Percentiles rank a stretch among this genome's conserved stretches.
phyloP scores from a whole-genome alignment of 2,113 vertebrate genomes.

The Chamaea fasciata region DNA sequence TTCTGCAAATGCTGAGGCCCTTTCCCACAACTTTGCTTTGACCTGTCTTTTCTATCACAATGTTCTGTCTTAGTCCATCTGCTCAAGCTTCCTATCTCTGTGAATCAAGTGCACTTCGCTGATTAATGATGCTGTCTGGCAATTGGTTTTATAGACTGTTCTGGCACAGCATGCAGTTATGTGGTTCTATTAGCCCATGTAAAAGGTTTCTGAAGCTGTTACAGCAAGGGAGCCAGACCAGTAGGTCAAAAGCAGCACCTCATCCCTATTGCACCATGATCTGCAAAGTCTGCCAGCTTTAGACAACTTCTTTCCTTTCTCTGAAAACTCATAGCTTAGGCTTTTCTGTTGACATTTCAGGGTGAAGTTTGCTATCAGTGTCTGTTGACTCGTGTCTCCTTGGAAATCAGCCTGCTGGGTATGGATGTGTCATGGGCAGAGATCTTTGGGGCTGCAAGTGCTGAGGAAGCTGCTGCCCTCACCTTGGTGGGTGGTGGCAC shows the following conservation, averaged over 20 bases:
- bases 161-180: not conserved
- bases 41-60: not conserved
- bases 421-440: not conserved
- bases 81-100: not conserved
- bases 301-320: not conserved
- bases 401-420: not conserved
- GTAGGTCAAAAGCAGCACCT: not conserved
- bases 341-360: not conserved
- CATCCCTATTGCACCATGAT: not conserved
- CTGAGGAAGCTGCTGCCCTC: not conserved
- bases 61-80: not conserved
- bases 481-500: not conserved
- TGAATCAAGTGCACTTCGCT: not conserved
- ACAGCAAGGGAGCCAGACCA: not conserved
- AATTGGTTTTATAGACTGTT: not conserved
- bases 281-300: not conserved
- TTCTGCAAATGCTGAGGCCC: not conserved
- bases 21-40: not conserved
- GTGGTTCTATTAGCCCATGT: not conserved
- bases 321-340: not conserved
- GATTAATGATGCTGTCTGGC: not conserved
- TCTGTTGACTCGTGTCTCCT: accelerated
- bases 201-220: not conserved
- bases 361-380: not conserved
- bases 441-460: not conserved